Conservation (phyloP, 1,140 invertebrate genomes). For the Galleria mellonella region DNA sequence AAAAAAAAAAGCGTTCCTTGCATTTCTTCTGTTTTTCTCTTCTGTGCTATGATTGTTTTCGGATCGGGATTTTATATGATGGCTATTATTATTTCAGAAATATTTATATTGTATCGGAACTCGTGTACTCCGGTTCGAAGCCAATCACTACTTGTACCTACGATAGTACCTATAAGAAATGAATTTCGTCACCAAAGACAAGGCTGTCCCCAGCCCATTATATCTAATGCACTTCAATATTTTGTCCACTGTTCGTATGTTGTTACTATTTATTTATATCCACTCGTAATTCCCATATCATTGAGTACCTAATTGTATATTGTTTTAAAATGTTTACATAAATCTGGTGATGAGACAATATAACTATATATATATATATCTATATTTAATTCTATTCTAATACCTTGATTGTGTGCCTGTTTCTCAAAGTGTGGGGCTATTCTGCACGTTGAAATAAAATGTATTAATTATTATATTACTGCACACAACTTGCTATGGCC, state of each 20-base stretch:
- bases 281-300: conserved; percentile 47
- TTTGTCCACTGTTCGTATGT: conserved; percentile 2
- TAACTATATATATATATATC: too few relatives aligned
- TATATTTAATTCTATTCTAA: conserved; percentile 27
- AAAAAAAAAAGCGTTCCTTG: too few relatives aligned
- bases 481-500: conserved; percentile 46
- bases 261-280: conserved; percentile 13
- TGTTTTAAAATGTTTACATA: conserved; percentile 16
- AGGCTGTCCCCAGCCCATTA: conserved; percentile 33
- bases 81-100: too few relatives aligned
- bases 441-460: conserved; percentile 30
- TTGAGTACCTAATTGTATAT: conserved; percentile 36
- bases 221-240: conserved; percentile 3
- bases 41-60: too few relatives aligned
- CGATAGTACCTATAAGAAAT: conserved; percentile 31
- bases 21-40: too few relatives aligned
- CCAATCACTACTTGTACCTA: too few relatives aligned
- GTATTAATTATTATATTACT: conserved; percentile 21
- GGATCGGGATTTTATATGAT: too few relatives aligned
- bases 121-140: too few relatives aligned
- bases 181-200: conserved; percentile 61
- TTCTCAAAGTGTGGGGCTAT: conserved; percentile 21
- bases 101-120: too few relatives aligned
- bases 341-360: conserved; percentile 56
- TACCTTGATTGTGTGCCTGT: conserved; percentile 43